phyloP scores from a whole-genome alignment of 2,113 vertebrate genomes.

The Apteryx owenii region DNA sequence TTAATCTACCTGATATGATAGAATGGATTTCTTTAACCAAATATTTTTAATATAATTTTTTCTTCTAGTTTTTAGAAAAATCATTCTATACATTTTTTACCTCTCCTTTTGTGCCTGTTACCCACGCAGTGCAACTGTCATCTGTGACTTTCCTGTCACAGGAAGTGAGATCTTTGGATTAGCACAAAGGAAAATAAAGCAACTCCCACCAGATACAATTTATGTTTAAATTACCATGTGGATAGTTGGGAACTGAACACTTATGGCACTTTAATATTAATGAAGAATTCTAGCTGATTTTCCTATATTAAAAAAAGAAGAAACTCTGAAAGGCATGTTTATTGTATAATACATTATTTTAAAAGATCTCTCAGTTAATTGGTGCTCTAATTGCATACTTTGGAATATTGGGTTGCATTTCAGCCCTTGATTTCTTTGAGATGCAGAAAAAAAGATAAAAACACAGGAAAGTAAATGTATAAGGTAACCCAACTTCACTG shows the following conservation, averaged over 20 bases:
- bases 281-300: not conserved
- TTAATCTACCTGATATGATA: not conserved
- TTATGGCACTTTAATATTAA: constrained; percentile 60
- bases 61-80: not conserved
- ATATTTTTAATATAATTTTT: not conserved
- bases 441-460: constrained; percentile 37
- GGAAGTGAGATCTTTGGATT: constrained; percentile 43
- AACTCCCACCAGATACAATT: constrained; percentile 25
- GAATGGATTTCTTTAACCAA: not conserved
- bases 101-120: constrained; percentile 21
- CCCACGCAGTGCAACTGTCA: not conserved
- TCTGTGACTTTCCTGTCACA: not conserved
- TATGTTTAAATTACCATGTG: constrained; percentile 42
- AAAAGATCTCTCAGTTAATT: not conserved
- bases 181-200: constrained; percentile 51
- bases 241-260: constrained; percentile 21
- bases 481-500: constrained; percentile 1
- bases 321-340: not conserved
- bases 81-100: not conserved
- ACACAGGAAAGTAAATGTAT: not conserved
- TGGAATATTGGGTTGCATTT: not conserved
- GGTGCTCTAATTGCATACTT: not conserved
- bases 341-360: not conserved
- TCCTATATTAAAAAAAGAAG: not conserved
- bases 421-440: constrained; percentile 1